Percentiles rank a stretch among this genome's conserved stretches.
Conservation (phyloP, 2,888 invertebrate species). For the Drosophila paramelanica region DNA sequence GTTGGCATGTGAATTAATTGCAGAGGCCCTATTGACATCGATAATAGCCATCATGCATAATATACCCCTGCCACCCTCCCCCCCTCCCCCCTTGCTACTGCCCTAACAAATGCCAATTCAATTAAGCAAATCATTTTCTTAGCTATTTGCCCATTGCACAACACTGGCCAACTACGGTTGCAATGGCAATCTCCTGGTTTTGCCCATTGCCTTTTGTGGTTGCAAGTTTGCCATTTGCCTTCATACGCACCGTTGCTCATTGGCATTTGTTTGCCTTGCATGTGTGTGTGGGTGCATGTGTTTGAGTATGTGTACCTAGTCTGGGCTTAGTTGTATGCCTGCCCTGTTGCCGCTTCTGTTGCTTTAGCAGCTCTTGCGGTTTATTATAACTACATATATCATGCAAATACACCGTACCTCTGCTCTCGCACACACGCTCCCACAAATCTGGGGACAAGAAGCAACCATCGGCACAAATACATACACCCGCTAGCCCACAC, state of each 20-base stretch:
- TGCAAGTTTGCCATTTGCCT: constrained; percentile 68
- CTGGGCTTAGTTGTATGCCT: constrained; percentile 26
- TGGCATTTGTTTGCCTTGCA: constrained; percentile 60
- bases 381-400: constrained; percentile 80
- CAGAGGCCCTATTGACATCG: not conserved
- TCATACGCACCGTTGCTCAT: constrained; percentile 72
- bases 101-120: constrained; percentile 33
- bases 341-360: constrained; percentile 40
- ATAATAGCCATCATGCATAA: not conserved
- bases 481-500: constrained; percentile 4
- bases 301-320: constrained; percentile 12
- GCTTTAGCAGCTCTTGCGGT: constrained; percentile 73
- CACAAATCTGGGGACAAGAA: constrained; percentile 4
- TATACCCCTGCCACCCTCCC: too few species aligned
- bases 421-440: constrained; percentile 10
- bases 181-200: constrained; percentile 15
- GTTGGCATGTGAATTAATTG: constrained; percentile 3
- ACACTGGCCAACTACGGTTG: constrained; percentile 14
- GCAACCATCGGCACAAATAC: constrained; percentile 10
- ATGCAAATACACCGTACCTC: constrained; percentile 58
- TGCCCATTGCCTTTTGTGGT: constrained; percentile 58
- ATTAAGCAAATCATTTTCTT: constrained; percentile 48
- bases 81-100: not conserved
- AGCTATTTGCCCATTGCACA: constrained; percentile 23
- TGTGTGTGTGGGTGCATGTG: constrained; percentile 15